A percentile compares a stretch with the other conserved stretches of the same genome.
phyloP scores from a whole-genome alignment of 1,140 invertebrate species.

The Panagrolaimus sp. region DNA sequence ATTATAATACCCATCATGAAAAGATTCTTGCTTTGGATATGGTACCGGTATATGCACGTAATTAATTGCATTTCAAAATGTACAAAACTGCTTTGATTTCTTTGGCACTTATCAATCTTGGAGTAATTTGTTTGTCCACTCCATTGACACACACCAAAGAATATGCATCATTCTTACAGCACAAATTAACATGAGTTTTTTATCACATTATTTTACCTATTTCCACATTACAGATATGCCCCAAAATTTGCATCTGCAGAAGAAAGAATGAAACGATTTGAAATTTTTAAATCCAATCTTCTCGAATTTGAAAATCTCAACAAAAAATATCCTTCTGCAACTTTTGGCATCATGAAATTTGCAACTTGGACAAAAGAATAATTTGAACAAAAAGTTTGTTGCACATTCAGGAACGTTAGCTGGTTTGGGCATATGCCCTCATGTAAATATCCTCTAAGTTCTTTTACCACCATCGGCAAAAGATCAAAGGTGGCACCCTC shows the following conservation, averaged over 20 bases:
- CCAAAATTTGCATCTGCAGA: not conserved
- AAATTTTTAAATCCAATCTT: conserved; percentile 5
- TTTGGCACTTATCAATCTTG: not conserved
- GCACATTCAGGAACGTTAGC: no score
- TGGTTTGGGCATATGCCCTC: no score
- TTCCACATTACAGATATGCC: not conserved
- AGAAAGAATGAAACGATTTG: not conserved
- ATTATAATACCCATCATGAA: not conserved
- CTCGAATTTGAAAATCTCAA: not conserved
- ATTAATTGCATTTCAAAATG: not conserved
- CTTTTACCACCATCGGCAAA: no score
- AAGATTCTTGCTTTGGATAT: not conserved
- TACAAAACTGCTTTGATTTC: not conserved
- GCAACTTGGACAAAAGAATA: conserved; percentile 7
- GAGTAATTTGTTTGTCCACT: not conserved
- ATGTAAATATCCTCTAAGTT: no score
- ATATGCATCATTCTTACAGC: not conserved
- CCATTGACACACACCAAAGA: not conserved
- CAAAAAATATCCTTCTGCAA: not conserved
- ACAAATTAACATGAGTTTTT: not conserved
- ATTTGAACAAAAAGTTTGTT: not conserved
- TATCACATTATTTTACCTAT: not conserved
- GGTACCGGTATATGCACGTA: not conserved
- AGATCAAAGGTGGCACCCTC: no score
- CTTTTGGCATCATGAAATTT: not conserved